phyloP scores from a whole-genome alignment of 92 coral and sea anemone species.

The Epizoanthus rinbou region DNA sequence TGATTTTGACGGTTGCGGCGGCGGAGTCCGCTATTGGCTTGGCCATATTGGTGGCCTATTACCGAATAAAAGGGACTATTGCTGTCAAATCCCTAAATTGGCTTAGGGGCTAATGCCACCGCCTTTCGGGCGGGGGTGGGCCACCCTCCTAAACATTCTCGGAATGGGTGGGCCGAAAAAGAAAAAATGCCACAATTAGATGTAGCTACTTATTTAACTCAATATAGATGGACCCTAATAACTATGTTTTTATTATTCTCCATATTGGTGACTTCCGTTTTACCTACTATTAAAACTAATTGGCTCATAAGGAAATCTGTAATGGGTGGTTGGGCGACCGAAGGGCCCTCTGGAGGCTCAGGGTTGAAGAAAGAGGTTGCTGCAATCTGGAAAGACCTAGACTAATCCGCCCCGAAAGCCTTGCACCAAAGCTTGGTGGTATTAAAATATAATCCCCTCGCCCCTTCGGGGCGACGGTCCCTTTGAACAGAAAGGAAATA shows the following conservation, averaged over 20 bases:
- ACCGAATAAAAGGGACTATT: conserved; percentile 82
- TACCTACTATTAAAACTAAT: conserved; percentile 68
- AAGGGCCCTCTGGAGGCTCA: conserved; percentile 37
- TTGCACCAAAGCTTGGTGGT: background rate
- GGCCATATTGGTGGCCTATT: conserved; percentile 84
- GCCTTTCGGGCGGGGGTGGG: background rate
- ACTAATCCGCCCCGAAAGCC: conserved; percentile 30
- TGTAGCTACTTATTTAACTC: conserved; percentile 76
- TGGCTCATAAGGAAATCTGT: conserved; percentile 66
- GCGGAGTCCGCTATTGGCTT: conserved; percentile 87
- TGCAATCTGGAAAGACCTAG: conserved; percentile 35
- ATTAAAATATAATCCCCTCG: no score
- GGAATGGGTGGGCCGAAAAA: conserved; percentile 33
- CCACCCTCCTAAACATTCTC: background rate
- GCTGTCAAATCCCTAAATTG: conserved; percentile 79
- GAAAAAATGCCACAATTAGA: conserved; percentile 81
- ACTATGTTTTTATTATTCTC: conserved; percentile 70
- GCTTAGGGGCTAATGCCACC: conserved; percentile 67
- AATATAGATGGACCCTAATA: conserved; percentile 79
- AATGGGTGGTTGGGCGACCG: conserved; percentile 50
- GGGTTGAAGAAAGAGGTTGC: conserved; percentile 44
- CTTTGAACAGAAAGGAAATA: no score
- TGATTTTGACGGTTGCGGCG: conserved; percentile 83
- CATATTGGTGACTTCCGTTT: conserved; percentile 63
- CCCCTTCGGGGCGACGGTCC: background rate